A percentile compares a stretch with the other conserved stretches of the same genome.
Evolutionary conservation across 1,140 invertebrate species (phyloP).

Genomic region (Spodoptera frugiperda): DNA sequence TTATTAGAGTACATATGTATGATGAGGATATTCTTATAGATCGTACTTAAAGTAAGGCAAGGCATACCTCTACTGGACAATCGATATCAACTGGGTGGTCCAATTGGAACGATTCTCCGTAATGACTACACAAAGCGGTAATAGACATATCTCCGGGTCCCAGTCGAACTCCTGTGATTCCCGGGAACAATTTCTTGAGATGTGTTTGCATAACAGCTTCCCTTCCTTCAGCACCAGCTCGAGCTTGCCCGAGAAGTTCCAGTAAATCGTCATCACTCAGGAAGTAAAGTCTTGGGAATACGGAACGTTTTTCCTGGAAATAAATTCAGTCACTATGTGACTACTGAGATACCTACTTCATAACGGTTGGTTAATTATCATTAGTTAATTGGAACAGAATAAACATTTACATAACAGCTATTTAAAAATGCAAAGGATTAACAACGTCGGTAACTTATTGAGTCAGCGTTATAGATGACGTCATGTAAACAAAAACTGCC

Average conservation of each 20-base stretch:
- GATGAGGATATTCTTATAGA: too few species aligned
- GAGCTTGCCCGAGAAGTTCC: slow-evolving; percentile 95
- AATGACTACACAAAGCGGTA: slow-evolving; percentile 88
- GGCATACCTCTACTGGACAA: slow-evolving; percentile 92
- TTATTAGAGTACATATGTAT: not conserved
- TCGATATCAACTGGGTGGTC: slow-evolving; percentile 91
- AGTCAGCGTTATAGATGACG: slow-evolving; percentile 26
- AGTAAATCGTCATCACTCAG: slow-evolving; percentile 98
- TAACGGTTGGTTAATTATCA: too few species aligned
- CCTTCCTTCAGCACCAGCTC: slow-evolving; percentile 88
- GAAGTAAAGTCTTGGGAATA: slow-evolving; percentile 98
- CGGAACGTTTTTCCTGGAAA: slow-evolving; percentile 95
- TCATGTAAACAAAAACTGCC: slow-evolving; percentile 31
- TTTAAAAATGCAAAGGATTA: not conserved
- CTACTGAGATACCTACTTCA: not conserved
- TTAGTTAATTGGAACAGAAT: too few species aligned
- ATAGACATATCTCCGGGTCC: slow-evolving; percentile 78
- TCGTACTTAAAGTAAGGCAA: not conserved
- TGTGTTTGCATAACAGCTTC: slow-evolving; percentile 96
- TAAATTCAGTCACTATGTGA: not conserved
- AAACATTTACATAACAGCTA: not conserved
- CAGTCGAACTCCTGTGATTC: slow-evolving; percentile 86
- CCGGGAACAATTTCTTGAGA: slow-evolving; percentile 97
- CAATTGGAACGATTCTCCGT: slow-evolving; percentile 95
- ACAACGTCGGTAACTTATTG: not conserved